Conservation (phyloP, 2,797 vertebrate species). For the Crenuchus spilurus region DNA sequence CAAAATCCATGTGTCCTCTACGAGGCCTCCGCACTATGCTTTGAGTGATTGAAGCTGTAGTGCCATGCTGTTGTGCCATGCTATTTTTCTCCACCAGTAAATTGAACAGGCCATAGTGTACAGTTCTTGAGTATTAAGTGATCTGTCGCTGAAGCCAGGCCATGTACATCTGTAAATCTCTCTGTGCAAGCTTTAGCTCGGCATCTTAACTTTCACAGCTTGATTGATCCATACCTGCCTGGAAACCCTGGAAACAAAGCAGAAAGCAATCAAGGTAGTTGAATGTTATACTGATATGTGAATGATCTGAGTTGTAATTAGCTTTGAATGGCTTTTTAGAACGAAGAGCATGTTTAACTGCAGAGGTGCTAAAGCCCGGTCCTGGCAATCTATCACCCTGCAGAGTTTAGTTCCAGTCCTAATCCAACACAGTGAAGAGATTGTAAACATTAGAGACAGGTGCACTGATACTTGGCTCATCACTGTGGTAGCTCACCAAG, state of each 20-base stretch:
- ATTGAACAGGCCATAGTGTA: background rate
- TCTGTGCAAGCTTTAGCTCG: too few relatives aligned
- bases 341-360: constrained; percentile 57
- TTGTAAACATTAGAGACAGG: too few relatives aligned
- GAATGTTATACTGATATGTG: constrained; percentile 67
- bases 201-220: constrained; percentile 32
- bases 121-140: constrained; percentile 14
- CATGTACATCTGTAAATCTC: too few relatives aligned
- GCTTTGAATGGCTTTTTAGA: constrained; percentile 58
- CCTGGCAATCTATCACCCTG: too few relatives aligned
- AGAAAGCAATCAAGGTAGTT: constrained; percentile 61
- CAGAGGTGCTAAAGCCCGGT: too few relatives aligned
- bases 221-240: constrained; percentile 43
- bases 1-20: constrained; percentile 4
- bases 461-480: too few relatives aligned
- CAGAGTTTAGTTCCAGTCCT: too few relatives aligned
- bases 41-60: constrained; percentile 5
- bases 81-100: constrained; percentile 7
- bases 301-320: constrained; percentile 68
- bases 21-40: constrained; percentile 10
- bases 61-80: background rate
- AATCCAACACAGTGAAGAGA: too few relatives aligned
- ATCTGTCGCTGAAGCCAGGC: constrained; percentile 3
- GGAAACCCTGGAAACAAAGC: background rate
- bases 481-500: too few relatives aligned